Percentiles rank a stretch among this genome's conserved stretches.
Conservation (phyloP, 2,113 vertebrate genomes). For the Brachyistius frenatus region DNA sequence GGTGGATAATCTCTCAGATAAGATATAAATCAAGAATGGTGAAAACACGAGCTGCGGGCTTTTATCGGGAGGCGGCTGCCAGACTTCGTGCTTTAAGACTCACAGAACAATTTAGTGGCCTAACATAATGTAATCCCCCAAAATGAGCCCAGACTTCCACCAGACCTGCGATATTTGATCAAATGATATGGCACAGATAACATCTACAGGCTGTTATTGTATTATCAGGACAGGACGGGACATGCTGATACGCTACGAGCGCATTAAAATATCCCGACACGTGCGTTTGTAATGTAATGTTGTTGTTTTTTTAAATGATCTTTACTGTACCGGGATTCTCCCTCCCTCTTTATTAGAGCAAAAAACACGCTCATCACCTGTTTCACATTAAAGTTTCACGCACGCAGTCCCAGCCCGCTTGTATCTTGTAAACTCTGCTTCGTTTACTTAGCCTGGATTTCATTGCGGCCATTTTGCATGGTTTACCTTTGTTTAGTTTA, state of each 20-base stretch:
- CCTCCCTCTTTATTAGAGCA: constrained; percentile 64
- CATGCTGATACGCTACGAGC: constrained; percentile 1
- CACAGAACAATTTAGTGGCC: constrained; percentile 42
- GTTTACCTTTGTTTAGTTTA: constrained; percentile 99
- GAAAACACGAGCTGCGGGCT: constrained; percentile 47
- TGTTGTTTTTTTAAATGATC: constrained; percentile 26
- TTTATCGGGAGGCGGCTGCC: constrained; percentile 33
- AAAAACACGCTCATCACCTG: constrained; percentile 88
- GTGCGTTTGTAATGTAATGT: constrained; percentile 30
- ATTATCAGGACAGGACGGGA: constrained; percentile 23
- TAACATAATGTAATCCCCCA: constrained; percentile 36
- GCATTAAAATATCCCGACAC: constrained; percentile 11
- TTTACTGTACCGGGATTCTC: constrained; percentile 51
- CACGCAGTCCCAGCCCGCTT: constrained; percentile 81
- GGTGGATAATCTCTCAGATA: constrained; percentile 68
- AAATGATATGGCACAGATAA: constrained; percentile 46
- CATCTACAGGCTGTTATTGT: constrained; percentile 27
- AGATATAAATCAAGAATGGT: constrained; percentile 57
- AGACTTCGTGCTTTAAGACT: constrained; percentile 51
- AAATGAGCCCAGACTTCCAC: constrained; percentile 19
- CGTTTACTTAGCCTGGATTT: constrained; percentile 98
- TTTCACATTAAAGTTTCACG: constrained; percentile 91
- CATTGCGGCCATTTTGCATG: constrained; percentile 97
- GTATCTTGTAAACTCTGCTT: constrained; percentile 96
- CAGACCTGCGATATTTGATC: constrained; percentile 53